Conservation (phyloP, 2,113 vertebrate species). For the Loxodonta africana region DNA sequence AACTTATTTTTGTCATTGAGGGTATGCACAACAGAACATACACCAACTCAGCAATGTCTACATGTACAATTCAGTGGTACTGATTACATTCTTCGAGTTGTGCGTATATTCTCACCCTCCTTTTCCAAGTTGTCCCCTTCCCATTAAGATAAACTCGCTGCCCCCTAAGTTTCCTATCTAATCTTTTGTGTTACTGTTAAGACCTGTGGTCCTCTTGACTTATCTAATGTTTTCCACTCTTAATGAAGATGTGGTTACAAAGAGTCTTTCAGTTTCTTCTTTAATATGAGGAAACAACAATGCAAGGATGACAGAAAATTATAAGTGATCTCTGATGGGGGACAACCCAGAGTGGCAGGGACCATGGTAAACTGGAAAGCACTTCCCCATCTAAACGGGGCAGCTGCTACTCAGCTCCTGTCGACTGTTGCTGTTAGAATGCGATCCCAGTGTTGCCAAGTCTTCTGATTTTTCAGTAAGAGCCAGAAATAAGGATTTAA, state of each 20-base stretch:
- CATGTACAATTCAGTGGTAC: too few relatives aligned
- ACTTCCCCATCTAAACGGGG: accelerated
- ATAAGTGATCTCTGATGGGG: neutral
- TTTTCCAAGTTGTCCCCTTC: neutral
- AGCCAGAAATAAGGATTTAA: neutral
- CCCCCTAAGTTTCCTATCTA: neutral
- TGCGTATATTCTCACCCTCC: neutral
- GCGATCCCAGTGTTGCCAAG: neutral
- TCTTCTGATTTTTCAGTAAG: neutral
- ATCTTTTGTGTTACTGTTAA: neutral
- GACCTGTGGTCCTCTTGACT: neutral
- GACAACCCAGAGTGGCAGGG: neutral
- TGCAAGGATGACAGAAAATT: neutral
- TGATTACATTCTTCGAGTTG: neutral
- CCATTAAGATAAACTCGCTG: neutral
- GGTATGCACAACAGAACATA: too few relatives aligned
- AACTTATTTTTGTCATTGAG: too few relatives aligned
- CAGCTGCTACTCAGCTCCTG: neutral
- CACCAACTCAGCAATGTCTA: too few relatives aligned
- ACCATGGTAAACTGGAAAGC: accelerated
- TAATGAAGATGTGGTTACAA: neutral
- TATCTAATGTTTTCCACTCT: neutral
- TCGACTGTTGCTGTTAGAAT: accelerated
- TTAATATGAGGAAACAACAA: neutral
- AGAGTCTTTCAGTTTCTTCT: neutral